These are phyloP conservation scores for Drymonia ruficornis DNA, from an alignment of 2,888 invertebrate genomes.

Conservation along the genomic window DNA sequence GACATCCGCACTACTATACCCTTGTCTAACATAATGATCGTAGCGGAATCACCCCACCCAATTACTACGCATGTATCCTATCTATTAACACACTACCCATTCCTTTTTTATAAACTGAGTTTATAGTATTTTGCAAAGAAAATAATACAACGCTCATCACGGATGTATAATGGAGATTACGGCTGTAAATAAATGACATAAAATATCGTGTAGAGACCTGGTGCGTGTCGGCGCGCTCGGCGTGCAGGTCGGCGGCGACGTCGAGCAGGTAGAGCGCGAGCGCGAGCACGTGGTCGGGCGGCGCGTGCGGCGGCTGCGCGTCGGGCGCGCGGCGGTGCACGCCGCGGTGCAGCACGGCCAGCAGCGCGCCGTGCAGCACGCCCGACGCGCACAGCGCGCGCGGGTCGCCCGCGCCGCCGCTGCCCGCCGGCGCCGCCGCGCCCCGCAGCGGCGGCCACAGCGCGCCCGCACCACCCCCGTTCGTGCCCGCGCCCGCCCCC, in stretches of 20 bases:
- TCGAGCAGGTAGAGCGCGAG: conserved; percentile 94
- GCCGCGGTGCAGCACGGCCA: conserved; percentile 94
- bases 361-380: conserved; percentile 85
- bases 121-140: too few species aligned
- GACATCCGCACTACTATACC: too few species aligned
- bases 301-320: conserved; percentile 79
- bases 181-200: too few species aligned
- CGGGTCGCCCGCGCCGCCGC: conserved; percentile 64
- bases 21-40: too few species aligned
- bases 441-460: conserved; percentile 77
- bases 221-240: conserved; percentile 46
- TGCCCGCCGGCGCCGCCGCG: conserved; percentile 42
- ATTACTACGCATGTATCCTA: too few species aligned
- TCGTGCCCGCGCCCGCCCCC: conserved; percentile 38
- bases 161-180: too few species aligned
- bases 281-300: conserved; percentile 94
- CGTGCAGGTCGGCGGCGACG: conserved; percentile 87
- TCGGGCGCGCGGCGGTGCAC: conserved; percentile 89
- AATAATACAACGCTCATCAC: too few species aligned
- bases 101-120: too few species aligned
- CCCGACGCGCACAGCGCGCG: conserved; percentile 68
- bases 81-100: too few species aligned
- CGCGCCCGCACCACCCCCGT: conserved; percentile 33
- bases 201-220: conserved; percentile 34
- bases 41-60: too few species aligned